These are phyloP conservation scores for Dolomedes plantarius DNA, from an alignment of 2,888 invertebrate species.

Conservation along the genomic window DNA sequence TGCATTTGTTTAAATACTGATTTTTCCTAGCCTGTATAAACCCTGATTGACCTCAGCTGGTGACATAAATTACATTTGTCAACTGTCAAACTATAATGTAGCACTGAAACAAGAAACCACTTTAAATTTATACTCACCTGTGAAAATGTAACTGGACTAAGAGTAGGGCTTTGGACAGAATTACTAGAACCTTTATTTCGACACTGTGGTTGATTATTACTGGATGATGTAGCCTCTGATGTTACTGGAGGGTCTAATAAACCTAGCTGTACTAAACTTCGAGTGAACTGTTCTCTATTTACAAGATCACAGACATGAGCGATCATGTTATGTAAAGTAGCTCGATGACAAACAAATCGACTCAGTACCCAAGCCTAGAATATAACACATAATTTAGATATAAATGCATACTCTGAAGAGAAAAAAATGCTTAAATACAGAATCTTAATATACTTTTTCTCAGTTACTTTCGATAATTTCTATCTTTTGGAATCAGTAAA, in stretches of 20 bases:
- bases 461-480: no score
- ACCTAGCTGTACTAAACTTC: slow-evolving; percentile 80
- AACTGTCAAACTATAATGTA: no score
- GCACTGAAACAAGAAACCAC: no score
- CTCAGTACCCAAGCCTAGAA: slow-evolving; percentile 77
- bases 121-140: slow-evolving; percentile 15
- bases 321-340: slow-evolving; percentile 75
- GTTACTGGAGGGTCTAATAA: slow-evolving; percentile 78
- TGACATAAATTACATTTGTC: no score
- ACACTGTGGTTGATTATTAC: slow-evolving; percentile 25
- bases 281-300: slow-evolving; percentile 81
- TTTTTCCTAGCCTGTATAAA: no score
- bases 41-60: no score
- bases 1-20: no score
- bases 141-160: slow-evolving; percentile 24
- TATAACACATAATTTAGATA: slow-evolving; percentile 16
- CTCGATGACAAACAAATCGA: slow-evolving; percentile 75
- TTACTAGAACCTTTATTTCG: slow-evolving; percentile 11
- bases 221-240: slow-evolving; percentile 57
- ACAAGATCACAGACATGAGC: slow-evolving; percentile 81
- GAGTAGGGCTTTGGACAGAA: slow-evolving; percentile 21
- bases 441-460: no score
- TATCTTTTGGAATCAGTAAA: no score
- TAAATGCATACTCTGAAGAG: no score
- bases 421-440: no score